These are phyloP conservation scores for Vanessa cardui DNA, from an alignment of 2,888 invertebrate genomes.

Conservation along the genomic window DNA sequence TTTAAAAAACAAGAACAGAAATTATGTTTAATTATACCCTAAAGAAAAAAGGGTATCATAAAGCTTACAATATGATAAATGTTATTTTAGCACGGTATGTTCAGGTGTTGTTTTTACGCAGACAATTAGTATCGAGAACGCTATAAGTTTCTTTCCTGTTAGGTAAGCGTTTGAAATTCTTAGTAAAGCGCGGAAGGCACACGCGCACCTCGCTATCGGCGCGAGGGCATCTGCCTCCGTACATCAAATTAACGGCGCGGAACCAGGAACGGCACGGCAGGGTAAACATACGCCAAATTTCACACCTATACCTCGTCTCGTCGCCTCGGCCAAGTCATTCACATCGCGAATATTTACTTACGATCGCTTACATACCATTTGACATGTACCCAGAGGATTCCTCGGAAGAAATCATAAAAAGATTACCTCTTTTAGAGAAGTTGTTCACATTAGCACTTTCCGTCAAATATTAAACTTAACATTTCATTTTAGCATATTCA, in stretches of 20 bases:
- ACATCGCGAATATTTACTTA: conserved; percentile 50
- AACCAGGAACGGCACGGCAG: conserved; percentile 56
- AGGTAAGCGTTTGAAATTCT: conserved; percentile 27
- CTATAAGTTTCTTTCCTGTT: conserved; percentile 23
- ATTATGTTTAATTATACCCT: background rate
- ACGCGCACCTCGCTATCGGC: conserved; percentile 52
- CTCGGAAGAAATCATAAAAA: conserved; percentile 27
- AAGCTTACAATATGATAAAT: conserved; percentile 16
- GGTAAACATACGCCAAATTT: conserved; percentile 58
- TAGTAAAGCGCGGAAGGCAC: conserved; percentile 45
- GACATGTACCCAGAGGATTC: background rate
- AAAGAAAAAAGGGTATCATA: conserved; percentile 13
- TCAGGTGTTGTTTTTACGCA: conserved; percentile 7
- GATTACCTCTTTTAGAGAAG: conserved; percentile 15
- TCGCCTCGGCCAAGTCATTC: conserved; percentile 42
- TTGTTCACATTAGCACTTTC: background rate
- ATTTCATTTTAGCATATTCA: conserved; percentile 18
- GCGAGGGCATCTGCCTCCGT: conserved; percentile 64
- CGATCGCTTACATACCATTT: conserved; percentile 43
- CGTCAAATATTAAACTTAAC: background rate
- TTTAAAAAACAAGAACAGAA: background rate
- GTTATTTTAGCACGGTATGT: conserved; percentile 12
- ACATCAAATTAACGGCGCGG: conserved; percentile 71
- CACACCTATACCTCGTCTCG: conserved; percentile 51
- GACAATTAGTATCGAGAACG: conserved; percentile 8